Conservation (phyloP, 2,113 vertebrate genomes). For the Rostratula benghalensis region DNA sequence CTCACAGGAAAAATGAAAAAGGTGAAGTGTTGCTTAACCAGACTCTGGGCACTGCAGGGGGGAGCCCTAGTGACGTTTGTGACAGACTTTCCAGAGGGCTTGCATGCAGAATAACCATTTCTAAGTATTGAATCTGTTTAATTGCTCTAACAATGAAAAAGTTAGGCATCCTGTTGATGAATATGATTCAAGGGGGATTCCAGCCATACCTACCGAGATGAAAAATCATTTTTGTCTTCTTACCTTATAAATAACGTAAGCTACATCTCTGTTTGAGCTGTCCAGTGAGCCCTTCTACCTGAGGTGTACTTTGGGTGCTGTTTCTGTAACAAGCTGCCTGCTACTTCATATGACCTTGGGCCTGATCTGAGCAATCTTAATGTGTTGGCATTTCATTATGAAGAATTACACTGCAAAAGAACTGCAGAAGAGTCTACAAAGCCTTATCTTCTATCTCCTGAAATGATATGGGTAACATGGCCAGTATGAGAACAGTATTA, state of each 20-base stretch:
- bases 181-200: background rate
- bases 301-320: background rate
- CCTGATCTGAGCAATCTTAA: background rate
- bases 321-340: background rate
- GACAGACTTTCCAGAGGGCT: background rate
- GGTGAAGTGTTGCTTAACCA: background rate
- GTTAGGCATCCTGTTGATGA: background rate
- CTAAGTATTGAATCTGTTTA: constrained; percentile 34
- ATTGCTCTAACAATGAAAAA: background rate
- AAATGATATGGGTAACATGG: background rate
- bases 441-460: background rate
- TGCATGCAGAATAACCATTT: constrained; percentile 60
- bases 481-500: background rate
- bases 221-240: background rate
- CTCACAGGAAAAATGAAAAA: background rate
- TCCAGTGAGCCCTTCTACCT: background rate
- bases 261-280: background rate
- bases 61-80: background rate
- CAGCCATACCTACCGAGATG: background rate
- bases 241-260: background rate
- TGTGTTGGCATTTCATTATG: background rate
- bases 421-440: background rate
- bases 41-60: background rate
- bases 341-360: background rate
- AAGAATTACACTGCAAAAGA: background rate